Evolutionary conservation across 2,113 vertebrate species (phyloP), one percentile per base, ranked within the genome.

Genomic region (Gnathonemus longibarbis): DNA sequence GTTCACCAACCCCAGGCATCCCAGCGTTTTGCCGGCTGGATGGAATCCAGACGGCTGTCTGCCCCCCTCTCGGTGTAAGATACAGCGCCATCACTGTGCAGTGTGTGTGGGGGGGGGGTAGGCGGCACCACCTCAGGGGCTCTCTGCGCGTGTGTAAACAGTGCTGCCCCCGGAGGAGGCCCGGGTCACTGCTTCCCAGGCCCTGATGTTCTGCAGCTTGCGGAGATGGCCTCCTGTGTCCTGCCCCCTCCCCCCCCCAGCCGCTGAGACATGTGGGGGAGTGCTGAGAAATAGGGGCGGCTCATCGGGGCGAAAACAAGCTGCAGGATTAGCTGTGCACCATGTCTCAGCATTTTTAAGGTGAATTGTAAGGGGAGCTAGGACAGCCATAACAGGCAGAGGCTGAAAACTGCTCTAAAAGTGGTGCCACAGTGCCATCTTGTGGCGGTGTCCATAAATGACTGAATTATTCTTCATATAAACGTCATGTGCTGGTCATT

Each of bases 21-120:
- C 46, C 42, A 19, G 19, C 21, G 2, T 45, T 24, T 84, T 84
- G 31, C 45, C 17, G 5, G 11, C 27, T 74, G 49, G 90, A 89
- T 88, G 2, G 84, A 88, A 90, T 84, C 35, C 91, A 90, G 87
- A 87, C 88, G 80, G 87, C 89, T 31, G 53, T 58, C 52, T 88
- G 13, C 35, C 24, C 80, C 70, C 45, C 19, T 91, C 49, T 90
- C 39, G 88, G 39, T 88, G 86, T 88, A 66, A 90, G 42, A 89
- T 84, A 77, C 66, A 91, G 85, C 42, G 58, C 53, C 83, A 49
- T 86, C n/a, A 50, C n/a, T 77, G 70, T 39, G 70, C 35, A 19
- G 70, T 77, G 62, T 70, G 58, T 39, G 39, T 0, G 35, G 35
- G 31, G 77, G 9, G 39, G 56, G 21, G 56, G 58, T 19, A 24